Evolutionary conservation across 2,888 invertebrate species (phyloP).

Genomic region (Chloromyia formosa): DNA sequence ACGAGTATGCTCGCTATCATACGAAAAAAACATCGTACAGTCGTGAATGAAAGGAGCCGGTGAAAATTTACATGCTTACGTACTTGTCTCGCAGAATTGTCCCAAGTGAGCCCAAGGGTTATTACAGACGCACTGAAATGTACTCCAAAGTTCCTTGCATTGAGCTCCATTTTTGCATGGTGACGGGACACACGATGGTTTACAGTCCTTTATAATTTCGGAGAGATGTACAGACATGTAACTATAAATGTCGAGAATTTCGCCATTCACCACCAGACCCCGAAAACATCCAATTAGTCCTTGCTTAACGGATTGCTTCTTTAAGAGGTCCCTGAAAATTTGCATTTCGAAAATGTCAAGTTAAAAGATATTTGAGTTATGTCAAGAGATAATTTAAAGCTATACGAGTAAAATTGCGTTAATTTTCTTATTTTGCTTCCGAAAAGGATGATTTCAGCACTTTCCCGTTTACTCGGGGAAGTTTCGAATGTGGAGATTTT

Average conservation of each 20-base stretch:
- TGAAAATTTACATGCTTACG: slow-evolving; percentile 59
- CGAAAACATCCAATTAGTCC: slow-evolving; percentile 94
- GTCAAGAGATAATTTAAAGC: background rate
- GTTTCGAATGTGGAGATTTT: too few species aligned
- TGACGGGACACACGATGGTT: slow-evolving; percentile 92
- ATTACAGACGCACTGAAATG: slow-evolving; percentile 90
- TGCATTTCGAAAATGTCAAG: background rate
- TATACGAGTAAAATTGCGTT: background rate
- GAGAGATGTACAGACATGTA: slow-evolving; percentile 92
- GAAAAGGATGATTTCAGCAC: too few species aligned
- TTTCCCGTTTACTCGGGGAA: too few species aligned
- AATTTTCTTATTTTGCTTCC: background rate
- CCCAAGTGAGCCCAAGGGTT: slow-evolving; percentile 95
- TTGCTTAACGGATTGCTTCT: slow-evolving; percentile 84
- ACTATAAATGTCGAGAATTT: slow-evolving; percentile 89
- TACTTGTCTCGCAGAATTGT: slow-evolving; percentile 89
- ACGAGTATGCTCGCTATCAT: too few species aligned
- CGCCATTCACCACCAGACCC: slow-evolving; percentile 90
- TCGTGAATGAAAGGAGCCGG: background rate
- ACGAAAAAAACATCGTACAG: too few species aligned
- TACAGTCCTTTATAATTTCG: slow-evolving; percentile 92
- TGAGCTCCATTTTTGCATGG: slow-evolving; percentile 91
- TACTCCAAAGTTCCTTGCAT: slow-evolving; percentile 92
- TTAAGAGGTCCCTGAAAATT: slow-evolving; percentile 74
- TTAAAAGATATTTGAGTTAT: background rate